Conservation (phyloP, 2,113 vertebrate genomes). For the Parotia lawesii region DNA sequence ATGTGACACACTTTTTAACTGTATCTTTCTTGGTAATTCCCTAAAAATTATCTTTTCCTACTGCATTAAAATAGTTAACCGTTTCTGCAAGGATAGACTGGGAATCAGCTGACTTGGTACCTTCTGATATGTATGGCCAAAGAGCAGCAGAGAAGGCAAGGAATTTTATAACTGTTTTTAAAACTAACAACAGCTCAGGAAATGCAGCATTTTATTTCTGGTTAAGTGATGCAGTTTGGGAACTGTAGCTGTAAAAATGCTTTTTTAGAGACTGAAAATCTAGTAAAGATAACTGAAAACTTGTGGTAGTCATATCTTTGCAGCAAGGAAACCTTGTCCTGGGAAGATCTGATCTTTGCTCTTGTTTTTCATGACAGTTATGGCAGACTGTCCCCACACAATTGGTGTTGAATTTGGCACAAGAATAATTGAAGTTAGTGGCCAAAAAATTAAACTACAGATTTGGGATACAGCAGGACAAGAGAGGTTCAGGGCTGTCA, state of each 20-base stretch:
- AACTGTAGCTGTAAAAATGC: background rate
- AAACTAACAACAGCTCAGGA: background rate
- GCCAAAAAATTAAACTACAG: conserved; percentile 99
- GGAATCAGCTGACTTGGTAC: background rate
- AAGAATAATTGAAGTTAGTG: conserved; percentile 96
- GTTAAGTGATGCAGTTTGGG: background rate
- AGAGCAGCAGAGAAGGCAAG: background rate
- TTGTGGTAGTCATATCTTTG: background rate
- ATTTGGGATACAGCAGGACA: conserved; percentile 99
- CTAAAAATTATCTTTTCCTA: background rate
- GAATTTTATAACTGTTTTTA: background rate
- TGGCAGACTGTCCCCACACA: conserved; percentile 98
- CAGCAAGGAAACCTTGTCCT: background rate
- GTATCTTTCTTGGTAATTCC: background rate
- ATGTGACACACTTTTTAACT: background rate
- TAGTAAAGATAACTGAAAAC: background rate
- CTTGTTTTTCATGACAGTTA: conserved; percentile 78
- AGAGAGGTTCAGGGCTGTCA: conserved; percentile 95
- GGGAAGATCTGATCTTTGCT: background rate
- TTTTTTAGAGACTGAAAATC: background rate
- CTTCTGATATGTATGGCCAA: background rate
- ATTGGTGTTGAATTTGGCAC: conserved; percentile 98
- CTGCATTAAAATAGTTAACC: background rate
- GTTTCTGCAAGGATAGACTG: background rate
- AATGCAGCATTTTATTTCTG: background rate